Evolutionary conservation across 2,888 invertebrate species (phyloP), one percentile per base, ranked within the genome.

Genomic region (Tipula lateralis): DNA sequence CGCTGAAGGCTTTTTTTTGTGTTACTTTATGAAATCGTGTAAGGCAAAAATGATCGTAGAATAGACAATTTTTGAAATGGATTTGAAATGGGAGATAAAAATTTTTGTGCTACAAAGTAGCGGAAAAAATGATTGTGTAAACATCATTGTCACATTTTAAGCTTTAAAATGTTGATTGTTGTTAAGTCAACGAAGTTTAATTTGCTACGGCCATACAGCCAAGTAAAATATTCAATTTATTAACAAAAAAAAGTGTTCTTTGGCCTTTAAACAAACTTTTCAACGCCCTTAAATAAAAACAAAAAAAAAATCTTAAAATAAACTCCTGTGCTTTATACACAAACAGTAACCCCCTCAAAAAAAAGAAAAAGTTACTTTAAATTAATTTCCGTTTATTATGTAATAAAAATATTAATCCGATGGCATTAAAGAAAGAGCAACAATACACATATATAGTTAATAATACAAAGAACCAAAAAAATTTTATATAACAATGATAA

Each of bases 351-450:
- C 13, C 19, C 50, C n/a, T n/a, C n/a, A n/a, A n/a, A n/a, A 50
- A 50, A 50, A 50, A 50, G 7, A 24, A 66, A 66, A 66, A 66
- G 24, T 66, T 66, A 19, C 66, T 24, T 66, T 66, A 66, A 66
- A 66, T 66, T 66, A 66, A 66, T 66, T 66, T 66, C 24, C 66
- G 66, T 66, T 66, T 66, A 66, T 66, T 66, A 24, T 24, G 66
- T 24, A 66, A 66, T 66, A 66, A 66, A 66, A 66, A 66, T 66
- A 66, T 66, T 66, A 66, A 24, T 66, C 66, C 66, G 12, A 24
- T 66, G 66, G 66, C 3, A 66, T 66, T 66, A 66, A 66, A 24
- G 24, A 24, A 66, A 19, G 66, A 6, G 24, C 66, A 66, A 66
- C 66, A 66, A 66, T 66, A 66, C 66, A 44, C n/a, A n/a, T n/a